Conservation (phyloP, 2,113 vertebrate species). For the Halichoeres trimaculatus region DNA sequence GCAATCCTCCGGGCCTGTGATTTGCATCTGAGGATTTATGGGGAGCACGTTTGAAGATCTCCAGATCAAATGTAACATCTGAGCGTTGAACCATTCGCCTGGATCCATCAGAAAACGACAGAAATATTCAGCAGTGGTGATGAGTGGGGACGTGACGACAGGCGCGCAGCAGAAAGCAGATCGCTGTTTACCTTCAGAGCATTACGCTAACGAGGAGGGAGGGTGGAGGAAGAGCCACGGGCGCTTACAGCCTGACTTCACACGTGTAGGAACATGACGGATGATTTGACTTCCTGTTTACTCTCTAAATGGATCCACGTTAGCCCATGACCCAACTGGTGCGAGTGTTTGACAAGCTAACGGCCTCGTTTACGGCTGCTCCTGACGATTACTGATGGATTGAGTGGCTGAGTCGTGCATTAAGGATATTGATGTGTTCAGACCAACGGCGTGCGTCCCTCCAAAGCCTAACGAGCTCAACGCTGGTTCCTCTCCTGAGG, state of each 20-base stretch:
- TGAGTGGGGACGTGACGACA: conserved; percentile 57
- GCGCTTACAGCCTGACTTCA: conserved; percentile 29
- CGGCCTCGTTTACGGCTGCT: conserved; percentile 12
- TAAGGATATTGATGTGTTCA: conserved; percentile 25
- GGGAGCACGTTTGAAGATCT: conserved; percentile 63
- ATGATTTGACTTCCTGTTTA: conserved; percentile 62
- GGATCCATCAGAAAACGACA: background rate
- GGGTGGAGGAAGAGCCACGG: conserved; percentile 26
- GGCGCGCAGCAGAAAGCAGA: conserved; percentile 48
- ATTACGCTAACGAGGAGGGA: background rate
- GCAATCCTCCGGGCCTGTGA: conserved; percentile 73
- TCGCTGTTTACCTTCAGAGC: conserved; percentile 29
- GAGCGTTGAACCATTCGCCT: conserved; percentile 37
- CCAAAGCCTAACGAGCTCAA: conserved; percentile 30
- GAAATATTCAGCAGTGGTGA: conserved; percentile 57
- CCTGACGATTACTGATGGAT: conserved; percentile 27
- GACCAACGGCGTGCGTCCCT: conserved; percentile 4
- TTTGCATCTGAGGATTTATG: conserved; percentile 77
- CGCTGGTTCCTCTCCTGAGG: conserved; percentile 41
- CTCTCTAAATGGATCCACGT: conserved; percentile 41
- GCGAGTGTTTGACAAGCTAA: conserved; percentile 30
- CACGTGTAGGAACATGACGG: conserved; percentile 25
- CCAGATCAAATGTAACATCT: conserved; percentile 67
- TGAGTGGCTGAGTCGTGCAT: conserved; percentile 21
- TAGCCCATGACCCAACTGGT: conserved; percentile 8